Conservation (phyloP, 37 sponge, comb jelly and placozoan species). For the Corticium candelabrum region DNA sequence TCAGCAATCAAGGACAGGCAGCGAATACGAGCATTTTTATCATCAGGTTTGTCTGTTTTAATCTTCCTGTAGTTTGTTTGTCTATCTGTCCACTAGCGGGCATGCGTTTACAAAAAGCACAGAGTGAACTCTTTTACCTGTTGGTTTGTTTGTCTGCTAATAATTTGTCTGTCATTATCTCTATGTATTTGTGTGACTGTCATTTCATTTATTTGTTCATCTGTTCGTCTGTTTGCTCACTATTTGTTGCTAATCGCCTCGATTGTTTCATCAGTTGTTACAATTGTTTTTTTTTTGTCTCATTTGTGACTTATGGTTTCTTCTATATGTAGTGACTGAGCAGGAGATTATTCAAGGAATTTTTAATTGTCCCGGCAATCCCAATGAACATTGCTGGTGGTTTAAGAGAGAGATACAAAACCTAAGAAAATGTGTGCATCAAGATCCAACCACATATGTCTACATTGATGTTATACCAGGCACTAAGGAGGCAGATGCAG, state of each 20-base stretch:
- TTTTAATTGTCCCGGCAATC: slow-evolving; percentile 16
- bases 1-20: not conserved
- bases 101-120: too few species aligned
- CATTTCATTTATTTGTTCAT: too few species aligned
- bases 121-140: too few species aligned
- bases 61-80: too few species aligned
- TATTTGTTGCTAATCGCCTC: too few species aligned
- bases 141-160: too few species aligned
- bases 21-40: not conserved
- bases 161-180: too few species aligned
- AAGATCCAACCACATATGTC: slow-evolving; percentile 9
- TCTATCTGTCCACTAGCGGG: too few species aligned
- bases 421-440: slow-evolving; percentile 16
- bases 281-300: not conserved
- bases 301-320: not conserved
- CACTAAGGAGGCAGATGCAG: slow-evolving; percentile 11
- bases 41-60: too few species aligned
- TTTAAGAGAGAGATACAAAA: slow-evolving; percentile 21
- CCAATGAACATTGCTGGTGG: slow-evolving; percentile 51
- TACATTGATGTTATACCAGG: slow-evolving; percentile 29
- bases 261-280: too few species aligned
- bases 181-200: too few species aligned
- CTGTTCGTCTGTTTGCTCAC: too few species aligned
- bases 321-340: slow-evolving; percentile 22
- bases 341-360: slow-evolving; percentile 58